These are phyloP conservation scores for Erethizon dorsatum DNA, from an alignment of 2,797 vertebrate genomes.

Conservation along the genomic window DNA sequence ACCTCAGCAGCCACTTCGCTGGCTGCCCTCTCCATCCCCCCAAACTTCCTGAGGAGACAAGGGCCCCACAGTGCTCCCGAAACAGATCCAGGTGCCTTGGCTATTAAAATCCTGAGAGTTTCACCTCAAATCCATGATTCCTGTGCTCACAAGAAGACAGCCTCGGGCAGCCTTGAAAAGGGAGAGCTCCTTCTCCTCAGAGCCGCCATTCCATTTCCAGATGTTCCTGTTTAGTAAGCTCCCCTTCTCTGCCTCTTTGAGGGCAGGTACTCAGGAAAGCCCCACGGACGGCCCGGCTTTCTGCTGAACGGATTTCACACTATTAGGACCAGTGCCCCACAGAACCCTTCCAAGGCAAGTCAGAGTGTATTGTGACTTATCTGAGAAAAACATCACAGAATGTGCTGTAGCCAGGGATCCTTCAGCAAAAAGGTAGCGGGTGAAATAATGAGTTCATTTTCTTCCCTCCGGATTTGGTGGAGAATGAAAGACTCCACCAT, in stretches of 20 bases:
- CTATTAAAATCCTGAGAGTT: not conserved
- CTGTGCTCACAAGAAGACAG: not conserved
- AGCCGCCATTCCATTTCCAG: constrained; percentile 61
- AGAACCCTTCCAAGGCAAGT: constrained; percentile 76
- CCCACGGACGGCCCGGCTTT: constrained; percentile 51
- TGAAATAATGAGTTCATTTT: constrained; percentile 49
- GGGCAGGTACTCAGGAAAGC: constrained; percentile 60
- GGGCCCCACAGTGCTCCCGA: not conserved
- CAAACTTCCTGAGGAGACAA: not conserved
- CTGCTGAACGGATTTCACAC: constrained; percentile 75
- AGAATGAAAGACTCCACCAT: not conserved
- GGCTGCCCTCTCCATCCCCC: not conserved
- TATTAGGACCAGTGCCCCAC: constrained; percentile 57
- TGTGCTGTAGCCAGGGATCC: constrained; percentile 64
- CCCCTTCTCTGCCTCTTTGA: constrained; percentile 66
- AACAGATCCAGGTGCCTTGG: not conserved
- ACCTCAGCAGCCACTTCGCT: not conserved
- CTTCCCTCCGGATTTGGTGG: not conserved
- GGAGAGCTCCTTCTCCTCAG: not conserved
- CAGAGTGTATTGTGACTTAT: constrained; percentile 75
- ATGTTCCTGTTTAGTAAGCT: constrained; percentile 58
- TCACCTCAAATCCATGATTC: not conserved
- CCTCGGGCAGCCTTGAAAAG: constrained; percentile 57
- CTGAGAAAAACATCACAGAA: constrained; percentile 77
- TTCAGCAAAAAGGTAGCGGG: constrained; percentile 54